Conservation (phyloP, 1,140 invertebrate genomes). For the Lutraria rhynchaena region DNA sequence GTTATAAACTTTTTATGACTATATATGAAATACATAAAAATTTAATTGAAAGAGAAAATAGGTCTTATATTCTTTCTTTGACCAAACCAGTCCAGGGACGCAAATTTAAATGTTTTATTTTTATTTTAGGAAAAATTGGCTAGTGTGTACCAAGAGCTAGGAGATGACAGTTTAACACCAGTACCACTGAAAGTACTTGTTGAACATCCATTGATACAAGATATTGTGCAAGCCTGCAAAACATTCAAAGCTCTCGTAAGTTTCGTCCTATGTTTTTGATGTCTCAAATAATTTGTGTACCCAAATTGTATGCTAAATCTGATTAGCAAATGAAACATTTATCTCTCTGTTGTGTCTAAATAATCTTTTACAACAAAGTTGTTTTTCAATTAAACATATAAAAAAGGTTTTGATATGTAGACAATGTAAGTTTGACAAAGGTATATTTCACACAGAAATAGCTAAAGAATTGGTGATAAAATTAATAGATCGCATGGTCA, state of each 20-base stretch:
- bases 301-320: neutral
- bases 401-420: too few species aligned
- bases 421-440: too few species aligned
- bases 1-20: too few species aligned
- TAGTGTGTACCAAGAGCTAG: constrained; percentile 76
- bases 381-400: too few species aligned
- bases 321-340: neutral
- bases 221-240: constrained; percentile 75
- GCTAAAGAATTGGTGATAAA: too few species aligned
- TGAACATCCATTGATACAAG: constrained; percentile 81
- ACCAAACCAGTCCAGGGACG: too few species aligned
- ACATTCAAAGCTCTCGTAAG: constrained; percentile 78
- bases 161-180: constrained; percentile 68
- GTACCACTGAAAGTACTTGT: constrained; percentile 75
- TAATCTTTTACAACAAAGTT: neutral
- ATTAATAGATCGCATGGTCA: neutral
- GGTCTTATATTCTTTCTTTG: too few species aligned
- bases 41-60: too few species aligned
- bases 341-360: neutral
- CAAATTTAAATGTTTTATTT: too few species aligned
- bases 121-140: constrained; percentile 77
- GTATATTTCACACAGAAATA: neutral
- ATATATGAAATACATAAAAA: too few species aligned
- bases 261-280: constrained; percentile 4
- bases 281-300: neutral